Conservation (phyloP, 1,140 invertebrate species). For the Papilio polyxenes region DNA sequence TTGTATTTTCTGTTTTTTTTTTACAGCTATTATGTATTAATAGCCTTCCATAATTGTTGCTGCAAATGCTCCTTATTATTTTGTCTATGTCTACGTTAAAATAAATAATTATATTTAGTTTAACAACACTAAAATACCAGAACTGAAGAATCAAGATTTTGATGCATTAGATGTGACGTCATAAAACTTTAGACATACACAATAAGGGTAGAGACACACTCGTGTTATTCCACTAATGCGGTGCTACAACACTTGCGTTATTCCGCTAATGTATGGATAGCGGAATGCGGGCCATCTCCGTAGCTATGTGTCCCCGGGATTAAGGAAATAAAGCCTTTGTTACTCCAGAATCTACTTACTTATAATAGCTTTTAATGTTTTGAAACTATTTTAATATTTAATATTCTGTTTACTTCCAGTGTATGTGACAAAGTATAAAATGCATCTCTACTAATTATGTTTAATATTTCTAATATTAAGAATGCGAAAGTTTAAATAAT, state of each 20-base stretch:
- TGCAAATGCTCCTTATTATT: background rate
- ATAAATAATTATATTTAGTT: no score
- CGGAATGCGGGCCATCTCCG: constrained; percentile 10
- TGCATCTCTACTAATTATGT: background rate
- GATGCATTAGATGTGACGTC: background rate
- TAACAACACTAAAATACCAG: no score
- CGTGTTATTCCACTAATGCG: background rate
- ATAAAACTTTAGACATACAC: background rate
- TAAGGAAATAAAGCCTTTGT: constrained; percentile 23
- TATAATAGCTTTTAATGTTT: background rate
- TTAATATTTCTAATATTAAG: no score
- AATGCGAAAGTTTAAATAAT: no score
- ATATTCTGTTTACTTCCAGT: background rate
- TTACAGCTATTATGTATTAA: background rate
- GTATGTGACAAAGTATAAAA: background rate
- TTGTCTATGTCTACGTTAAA: no score
- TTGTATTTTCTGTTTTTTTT: background rate
- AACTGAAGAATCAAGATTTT: no score
- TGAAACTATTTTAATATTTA: background rate
- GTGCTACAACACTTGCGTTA: background rate
- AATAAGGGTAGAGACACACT: background rate
- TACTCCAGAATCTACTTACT: background rate
- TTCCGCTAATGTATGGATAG: background rate
- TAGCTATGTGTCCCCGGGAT: constrained; percentile 2
- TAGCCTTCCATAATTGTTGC: background rate